These are phyloP conservation scores for Limnephilus marmoratus DNA, from an alignment of 2,888 invertebrate species.

Conservation along the genomic window DNA sequence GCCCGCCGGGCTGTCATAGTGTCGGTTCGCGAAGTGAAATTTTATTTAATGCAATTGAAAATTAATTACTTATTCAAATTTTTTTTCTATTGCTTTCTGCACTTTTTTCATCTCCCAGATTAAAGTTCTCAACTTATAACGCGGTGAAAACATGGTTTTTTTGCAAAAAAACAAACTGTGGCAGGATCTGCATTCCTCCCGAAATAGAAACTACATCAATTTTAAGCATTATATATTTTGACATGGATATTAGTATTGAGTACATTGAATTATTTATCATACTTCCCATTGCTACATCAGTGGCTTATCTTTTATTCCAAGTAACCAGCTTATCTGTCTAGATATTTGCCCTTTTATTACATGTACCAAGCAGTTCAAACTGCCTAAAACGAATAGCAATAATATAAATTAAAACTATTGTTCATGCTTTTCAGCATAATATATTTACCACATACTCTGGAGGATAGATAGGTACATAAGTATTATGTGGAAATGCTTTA, in stretches of 20 bases:
- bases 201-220: background rate
- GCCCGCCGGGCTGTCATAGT: too few species aligned
- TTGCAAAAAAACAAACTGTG: too few species aligned
- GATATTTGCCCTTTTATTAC: background rate
- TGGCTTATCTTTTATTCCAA: constrained; percentile 7
- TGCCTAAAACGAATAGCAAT: background rate
- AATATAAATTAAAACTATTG: background rate
- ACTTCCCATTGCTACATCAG: background rate
- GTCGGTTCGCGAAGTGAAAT: too few species aligned
- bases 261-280: background rate
- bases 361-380: background rate
- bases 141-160: too few species aligned
- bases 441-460: background rate
- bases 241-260: background rate
- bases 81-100: too few species aligned
- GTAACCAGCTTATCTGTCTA: constrained; percentile 19
- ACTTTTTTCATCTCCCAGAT: too few species aligned
- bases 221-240: background rate
- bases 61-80: too few species aligned
- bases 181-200: too few species aligned
- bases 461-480: background rate
- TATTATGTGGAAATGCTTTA: background rate
- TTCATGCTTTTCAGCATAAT: background rate
- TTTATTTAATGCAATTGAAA: too few species aligned
- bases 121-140: too few species aligned